Conservation (phyloP, 1,140 invertebrate genomes). For the Drosophila hydei region DNA sequence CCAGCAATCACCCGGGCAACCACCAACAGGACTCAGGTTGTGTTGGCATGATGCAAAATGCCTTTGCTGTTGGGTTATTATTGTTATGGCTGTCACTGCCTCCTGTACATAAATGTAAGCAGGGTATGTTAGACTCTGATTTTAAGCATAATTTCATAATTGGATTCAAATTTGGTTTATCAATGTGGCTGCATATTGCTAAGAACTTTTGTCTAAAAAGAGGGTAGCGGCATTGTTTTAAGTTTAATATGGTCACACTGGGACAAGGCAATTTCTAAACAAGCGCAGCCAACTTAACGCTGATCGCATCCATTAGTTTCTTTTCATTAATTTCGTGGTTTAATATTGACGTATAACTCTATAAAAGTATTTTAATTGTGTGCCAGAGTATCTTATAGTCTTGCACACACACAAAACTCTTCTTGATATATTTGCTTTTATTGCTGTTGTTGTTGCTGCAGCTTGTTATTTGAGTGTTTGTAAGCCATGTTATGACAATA, state of each 20-base stretch:
- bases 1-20: constrained; percentile 74
- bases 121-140: constrained; percentile 1
- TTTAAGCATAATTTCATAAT: too few species aligned
- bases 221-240: not conserved
- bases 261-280: not conserved
- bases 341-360: not conserved
- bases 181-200: not conserved
- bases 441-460: constrained; percentile 39
- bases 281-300: constrained; percentile 4
- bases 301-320: not conserved
- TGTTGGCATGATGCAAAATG: constrained; percentile 39
- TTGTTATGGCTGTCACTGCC: constrained; percentile 33
- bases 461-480: constrained; percentile 68
- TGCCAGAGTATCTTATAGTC: constrained; percentile 5
- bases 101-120: constrained; percentile 1
- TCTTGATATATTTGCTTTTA: constrained; percentile 42
- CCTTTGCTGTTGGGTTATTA: constrained; percentile 41
- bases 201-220: not conserved
- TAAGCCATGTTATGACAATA: constrained; percentile 82
- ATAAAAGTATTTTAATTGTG: not conserved
- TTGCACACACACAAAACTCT: not conserved
- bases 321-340: not conserved
- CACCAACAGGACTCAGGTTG: constrained; percentile 8
- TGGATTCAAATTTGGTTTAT: not conserved
- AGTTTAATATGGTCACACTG: not conserved